Evolutionary conservation across 2,888 invertebrate genomes (phyloP), one percentile per base, ranked within the genome.

Genomic region (Polia nebulosa): DNA sequence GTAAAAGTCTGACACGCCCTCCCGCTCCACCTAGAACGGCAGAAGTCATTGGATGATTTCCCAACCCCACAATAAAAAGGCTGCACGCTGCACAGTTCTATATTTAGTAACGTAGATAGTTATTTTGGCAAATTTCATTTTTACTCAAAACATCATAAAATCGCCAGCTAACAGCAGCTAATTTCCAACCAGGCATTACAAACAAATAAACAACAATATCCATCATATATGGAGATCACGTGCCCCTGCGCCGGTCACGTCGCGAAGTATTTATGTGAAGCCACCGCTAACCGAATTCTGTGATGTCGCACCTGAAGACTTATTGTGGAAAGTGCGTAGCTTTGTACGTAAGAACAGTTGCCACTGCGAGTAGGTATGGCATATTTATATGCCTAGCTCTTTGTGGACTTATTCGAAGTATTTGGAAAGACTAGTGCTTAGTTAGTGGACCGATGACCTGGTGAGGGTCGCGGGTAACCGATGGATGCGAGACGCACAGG

Each of bases 241-340:
- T 91, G 82, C 77, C 70, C 83, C 34, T 77, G 83, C 86, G 84
- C 79, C 86, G 89, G 90, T 91, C 92, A 92, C 92, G 92, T 92
- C 79, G 57, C 83, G 66, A 76, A 87, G 84, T 86, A 92, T 93
- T 93, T 92, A 93, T 92, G 87, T 86, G 78, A 80, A 80, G 70
- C 41, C 81, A 81, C 84, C 79, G 85, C 85, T 80, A 84, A 86
- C 88, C 88, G 85, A 90, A 89, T 85, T 88, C 83, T 87, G 88
- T 84, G 82, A 81, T 75, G 72, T 71, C 62, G 44, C 80, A 74
- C 78, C 79, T 80, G 82, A 76, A 84, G 87, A 90, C 77, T 87
- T 89, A 92, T 90, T 72, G 85, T 88, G 81, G 90, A 91, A 90
- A 90, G 84, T 87, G 78, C 9, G 56, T 51, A 44, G 52, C 51